phyloP scores from a whole-genome alignment of 1,140 invertebrate species.

The Magallana angulata region DNA sequence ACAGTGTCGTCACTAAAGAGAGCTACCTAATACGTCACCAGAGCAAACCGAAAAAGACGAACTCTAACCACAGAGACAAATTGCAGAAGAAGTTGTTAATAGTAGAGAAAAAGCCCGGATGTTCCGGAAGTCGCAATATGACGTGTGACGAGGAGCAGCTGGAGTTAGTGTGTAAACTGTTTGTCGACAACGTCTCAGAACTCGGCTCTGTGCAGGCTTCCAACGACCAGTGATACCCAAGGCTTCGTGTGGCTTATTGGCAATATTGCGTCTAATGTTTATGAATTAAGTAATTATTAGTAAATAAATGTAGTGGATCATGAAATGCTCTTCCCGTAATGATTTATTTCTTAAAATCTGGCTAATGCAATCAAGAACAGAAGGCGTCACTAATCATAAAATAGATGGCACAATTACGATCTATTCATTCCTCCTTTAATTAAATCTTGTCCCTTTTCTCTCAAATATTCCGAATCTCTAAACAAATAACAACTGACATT shows the following conservation, averaged over 20 bases:
- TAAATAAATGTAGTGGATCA: too few species aligned
- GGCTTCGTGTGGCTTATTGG: neutral
- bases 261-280: too few species aligned
- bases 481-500: too few species aligned
- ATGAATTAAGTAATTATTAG: too few species aligned
- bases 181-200: slow-evolving; percentile 21
- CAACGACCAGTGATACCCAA: neutral
- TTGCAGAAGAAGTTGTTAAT: slow-evolving; percentile 20
- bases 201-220: slow-evolving; percentile 1
- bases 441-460: too few species aligned
- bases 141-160: slow-evolving; percentile 14
- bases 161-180: slow-evolving; percentile 24
- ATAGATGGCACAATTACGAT: too few species aligned
- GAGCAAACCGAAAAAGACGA: slow-evolving; percentile 28
- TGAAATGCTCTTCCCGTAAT: too few species aligned
- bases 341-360: too few species aligned
- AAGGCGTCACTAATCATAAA: too few species aligned
- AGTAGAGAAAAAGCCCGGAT: neutral
- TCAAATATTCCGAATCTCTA: too few species aligned
- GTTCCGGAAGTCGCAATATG: neutral
- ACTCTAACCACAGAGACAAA: neutral
- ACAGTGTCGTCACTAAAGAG: slow-evolving; percentile 56
- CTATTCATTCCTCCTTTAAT: too few species aligned
- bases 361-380: too few species aligned
- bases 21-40: slow-evolving; percentile 55